Evolutionary conservation across 2,113 vertebrate genomes (phyloP).

Genomic region (Fulmarus glacialis): DNA sequence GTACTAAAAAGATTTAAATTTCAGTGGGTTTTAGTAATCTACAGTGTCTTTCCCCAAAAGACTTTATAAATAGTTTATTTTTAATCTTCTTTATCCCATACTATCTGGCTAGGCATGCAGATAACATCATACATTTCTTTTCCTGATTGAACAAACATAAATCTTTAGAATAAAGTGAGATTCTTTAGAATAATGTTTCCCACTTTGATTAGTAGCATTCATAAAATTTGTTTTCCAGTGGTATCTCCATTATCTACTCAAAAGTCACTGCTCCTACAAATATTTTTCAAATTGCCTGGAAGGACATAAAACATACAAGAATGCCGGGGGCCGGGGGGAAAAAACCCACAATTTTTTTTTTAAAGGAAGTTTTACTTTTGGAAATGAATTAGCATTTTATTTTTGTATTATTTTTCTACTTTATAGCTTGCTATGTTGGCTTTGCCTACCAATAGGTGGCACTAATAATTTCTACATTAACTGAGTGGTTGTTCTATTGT

Average conservation of each 20-base stretch:
- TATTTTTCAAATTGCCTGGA: neutral
- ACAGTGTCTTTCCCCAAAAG: neutral
- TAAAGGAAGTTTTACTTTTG: neutral
- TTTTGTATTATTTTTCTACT: neutral
- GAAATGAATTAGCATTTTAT: neutral
- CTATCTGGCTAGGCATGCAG: neutral
- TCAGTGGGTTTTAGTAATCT: neutral
- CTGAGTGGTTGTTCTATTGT: neutral
- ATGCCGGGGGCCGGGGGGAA: neutral
- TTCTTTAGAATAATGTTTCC: neutral
- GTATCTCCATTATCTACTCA: neutral
- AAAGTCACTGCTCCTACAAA: neutral
- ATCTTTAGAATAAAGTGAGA: neutral
- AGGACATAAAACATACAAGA: neutral
- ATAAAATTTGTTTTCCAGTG: neutral
- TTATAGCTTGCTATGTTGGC: neutral
- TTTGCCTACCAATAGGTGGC: conserved; percentile 55
- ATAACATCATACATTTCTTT: neutral
- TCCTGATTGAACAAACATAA: neutral
- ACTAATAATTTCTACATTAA: conserved; percentile 45
- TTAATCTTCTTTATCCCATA: neutral
- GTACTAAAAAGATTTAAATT: neutral
- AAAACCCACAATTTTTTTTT: neutral
- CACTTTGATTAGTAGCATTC: neutral
- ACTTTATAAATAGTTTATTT: neutral